A percentile compares a stretch with the other conserved stretches of the same genome.
phyloP scores from a whole-genome alignment of 2,888 invertebrate species.

The Zaprionus bogoriensis region DNA sequence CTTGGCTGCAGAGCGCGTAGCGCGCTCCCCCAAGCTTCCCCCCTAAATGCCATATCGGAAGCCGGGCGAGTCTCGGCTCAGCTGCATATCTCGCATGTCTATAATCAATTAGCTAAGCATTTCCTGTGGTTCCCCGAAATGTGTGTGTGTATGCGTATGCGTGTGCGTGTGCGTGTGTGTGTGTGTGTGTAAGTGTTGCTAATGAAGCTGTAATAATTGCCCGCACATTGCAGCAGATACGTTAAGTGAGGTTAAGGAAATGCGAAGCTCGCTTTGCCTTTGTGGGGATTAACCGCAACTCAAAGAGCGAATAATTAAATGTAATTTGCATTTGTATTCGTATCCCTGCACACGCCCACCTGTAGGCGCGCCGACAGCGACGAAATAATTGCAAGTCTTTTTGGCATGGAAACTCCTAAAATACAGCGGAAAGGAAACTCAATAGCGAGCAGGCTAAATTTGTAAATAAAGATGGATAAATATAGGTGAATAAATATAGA shows the following conservation, averaged over 20 bases:
- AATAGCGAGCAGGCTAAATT: too few species aligned
- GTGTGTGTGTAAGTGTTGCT: slow-evolving; percentile 11
- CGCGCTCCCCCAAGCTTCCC: not conserved
- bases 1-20: not conserved
- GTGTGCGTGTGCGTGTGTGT: not conserved
- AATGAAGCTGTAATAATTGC: slow-evolving; percentile 34
- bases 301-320: not conserved
- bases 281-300: slow-evolving; percentile 3
- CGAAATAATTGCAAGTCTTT: too few species aligned
- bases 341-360: too few species aligned
- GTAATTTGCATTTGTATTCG: too few species aligned
- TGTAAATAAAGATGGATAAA: too few species aligned
- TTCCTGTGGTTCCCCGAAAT: slow-evolving; percentile 8
- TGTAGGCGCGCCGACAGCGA: too few species aligned
- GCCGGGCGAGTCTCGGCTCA: not conserved
- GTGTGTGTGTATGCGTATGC: not conserved
- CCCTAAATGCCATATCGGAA: not conserved
- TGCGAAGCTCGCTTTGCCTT: not conserved
- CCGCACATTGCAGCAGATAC: slow-evolving; percentile 9
- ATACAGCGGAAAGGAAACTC: too few species aligned
- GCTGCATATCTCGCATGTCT: slow-evolving; percentile 3
- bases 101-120: slow-evolving; percentile 34
- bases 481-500: too few species aligned
- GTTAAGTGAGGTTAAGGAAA: not conserved
- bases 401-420: too few species aligned